These are phyloP conservation scores for Pecten maximus DNA, from an alignment of 2,888 invertebrate genomes.

Conservation along the genomic window DNA sequence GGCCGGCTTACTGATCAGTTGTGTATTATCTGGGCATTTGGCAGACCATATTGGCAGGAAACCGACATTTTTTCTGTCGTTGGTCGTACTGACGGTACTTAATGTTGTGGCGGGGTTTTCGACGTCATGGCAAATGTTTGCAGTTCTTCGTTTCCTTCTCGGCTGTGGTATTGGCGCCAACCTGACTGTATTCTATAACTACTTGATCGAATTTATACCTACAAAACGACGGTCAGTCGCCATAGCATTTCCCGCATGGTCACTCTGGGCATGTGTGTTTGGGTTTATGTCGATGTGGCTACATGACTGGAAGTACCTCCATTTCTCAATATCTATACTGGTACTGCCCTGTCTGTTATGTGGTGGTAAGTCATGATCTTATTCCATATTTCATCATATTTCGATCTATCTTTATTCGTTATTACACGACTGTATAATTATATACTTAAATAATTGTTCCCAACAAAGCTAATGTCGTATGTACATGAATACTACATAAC, in stretches of 20 bases:
- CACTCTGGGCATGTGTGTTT: constrained; percentile 56
- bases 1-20: constrained; percentile 64
- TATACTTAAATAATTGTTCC: too few species aligned
- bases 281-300: constrained; percentile 57
- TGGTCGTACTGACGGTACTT: constrained; percentile 49
- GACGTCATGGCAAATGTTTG: constrained; percentile 67
- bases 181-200: constrained; percentile 48
- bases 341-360: constrained; percentile 47
- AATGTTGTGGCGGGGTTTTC: constrained; percentile 62
- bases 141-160: constrained; percentile 60
- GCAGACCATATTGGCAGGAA: constrained; percentile 65
- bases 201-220: constrained; percentile 57
- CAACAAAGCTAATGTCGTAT: too few species aligned
- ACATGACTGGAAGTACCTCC: constrained; percentile 64
- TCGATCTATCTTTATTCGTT: too few species aligned
- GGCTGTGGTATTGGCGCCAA: constrained; percentile 59
- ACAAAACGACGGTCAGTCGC: constrained; percentile 47
- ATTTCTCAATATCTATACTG: constrained; percentile 55
- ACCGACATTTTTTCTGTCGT: constrained; percentile 60
- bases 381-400: too few species aligned
- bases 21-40: constrained; percentile 59
- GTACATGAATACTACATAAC: too few species aligned
- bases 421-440: too few species aligned
- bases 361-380: constrained; percentile 68
- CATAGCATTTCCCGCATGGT: constrained; percentile 56